Percentiles rank a stretch among this genome's conserved stretches.
Conservation (phyloP, 2,888 invertebrate species). For the Trichogramma dendrolimi region DNA sequence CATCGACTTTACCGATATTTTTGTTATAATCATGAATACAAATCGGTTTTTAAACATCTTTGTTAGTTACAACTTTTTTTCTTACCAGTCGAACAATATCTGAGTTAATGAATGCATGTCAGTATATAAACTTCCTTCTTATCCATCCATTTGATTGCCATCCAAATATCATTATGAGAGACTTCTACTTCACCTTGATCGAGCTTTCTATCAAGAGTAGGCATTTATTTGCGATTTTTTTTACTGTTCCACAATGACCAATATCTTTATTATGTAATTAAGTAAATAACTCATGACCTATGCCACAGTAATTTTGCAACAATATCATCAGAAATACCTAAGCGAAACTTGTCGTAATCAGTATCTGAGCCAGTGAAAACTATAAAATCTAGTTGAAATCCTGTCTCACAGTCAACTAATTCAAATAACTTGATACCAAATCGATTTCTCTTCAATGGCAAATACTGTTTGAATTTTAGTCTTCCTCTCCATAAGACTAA, state of each 20-base stretch:
- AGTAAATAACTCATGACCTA: too few relatives aligned
- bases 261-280: too few relatives aligned
- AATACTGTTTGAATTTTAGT: too few relatives aligned
- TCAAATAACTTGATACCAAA: too few relatives aligned
- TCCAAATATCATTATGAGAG: slow-evolving; percentile 12
- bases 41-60: slow-evolving; percentile 26
- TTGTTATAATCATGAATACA: slow-evolving; percentile 18
- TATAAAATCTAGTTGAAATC: too few relatives aligned
- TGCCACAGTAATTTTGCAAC: too few relatives aligned
- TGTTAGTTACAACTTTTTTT: slow-evolving; percentile 23
- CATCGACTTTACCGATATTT: slow-evolving; percentile 26
- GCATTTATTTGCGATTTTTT: slow-evolving; percentile 8
- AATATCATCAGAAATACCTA: too few relatives aligned
- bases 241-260: not conserved
- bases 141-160: slow-evolving; percentile 39
- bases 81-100: slow-evolving; percentile 23
- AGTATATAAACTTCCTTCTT: slow-evolving; percentile 37
- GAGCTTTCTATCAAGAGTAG: slow-evolving; percentile 9
- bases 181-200: slow-evolving; percentile 8
- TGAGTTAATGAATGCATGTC: slow-evolving; percentile 30
- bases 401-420: too few relatives aligned
- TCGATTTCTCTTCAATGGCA: too few relatives aligned
- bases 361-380: too few relatives aligned
- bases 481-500: too few relatives aligned
- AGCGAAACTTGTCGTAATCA: too few relatives aligned